Conservation (phyloP, 2,888 invertebrate genomes). For the Atethmia centrago region DNA sequence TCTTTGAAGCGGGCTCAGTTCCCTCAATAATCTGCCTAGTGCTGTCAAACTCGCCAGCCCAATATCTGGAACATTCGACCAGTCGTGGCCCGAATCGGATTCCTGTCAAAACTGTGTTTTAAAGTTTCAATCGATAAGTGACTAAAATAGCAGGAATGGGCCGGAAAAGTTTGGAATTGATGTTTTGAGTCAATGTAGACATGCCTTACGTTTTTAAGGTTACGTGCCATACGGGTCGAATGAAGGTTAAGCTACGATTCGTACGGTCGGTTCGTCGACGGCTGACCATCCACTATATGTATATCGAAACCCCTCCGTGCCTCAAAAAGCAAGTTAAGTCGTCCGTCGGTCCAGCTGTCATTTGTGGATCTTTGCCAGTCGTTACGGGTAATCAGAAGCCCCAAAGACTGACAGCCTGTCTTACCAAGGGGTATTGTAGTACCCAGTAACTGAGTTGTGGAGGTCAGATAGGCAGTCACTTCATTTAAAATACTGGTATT, state of each 20-base stretch:
- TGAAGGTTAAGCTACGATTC: background rate
- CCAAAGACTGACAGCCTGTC: background rate
- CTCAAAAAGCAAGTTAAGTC: too few species aligned
- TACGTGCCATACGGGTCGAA: background rate
- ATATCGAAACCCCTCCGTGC: background rate
- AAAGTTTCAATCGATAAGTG: constrained; percentile 28
- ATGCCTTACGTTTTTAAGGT: background rate
- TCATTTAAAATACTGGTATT: background rate
- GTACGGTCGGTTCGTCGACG: background rate
- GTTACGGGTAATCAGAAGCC: background rate
- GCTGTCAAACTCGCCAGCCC: constrained; percentile 18
- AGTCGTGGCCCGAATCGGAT: constrained; percentile 24
- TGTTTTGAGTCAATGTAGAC: background rate
- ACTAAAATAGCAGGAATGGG: constrained; percentile 10
- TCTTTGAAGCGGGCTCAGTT: constrained; percentile 24
- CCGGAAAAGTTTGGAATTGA: constrained; percentile 18
- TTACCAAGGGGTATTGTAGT: too few species aligned
- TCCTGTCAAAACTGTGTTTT: constrained; percentile 48
- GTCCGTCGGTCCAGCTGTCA: background rate
- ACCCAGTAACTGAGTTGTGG: too few species aligned
- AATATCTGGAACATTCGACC: constrained; percentile 24
- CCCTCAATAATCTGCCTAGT: constrained; percentile 13
- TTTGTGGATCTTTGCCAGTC: background rate
- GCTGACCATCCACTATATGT: too few species aligned
- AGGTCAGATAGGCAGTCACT: too few species aligned